Conservation (phyloP, 2,888 invertebrate species). For the Drosophila hamatofila region DNA sequence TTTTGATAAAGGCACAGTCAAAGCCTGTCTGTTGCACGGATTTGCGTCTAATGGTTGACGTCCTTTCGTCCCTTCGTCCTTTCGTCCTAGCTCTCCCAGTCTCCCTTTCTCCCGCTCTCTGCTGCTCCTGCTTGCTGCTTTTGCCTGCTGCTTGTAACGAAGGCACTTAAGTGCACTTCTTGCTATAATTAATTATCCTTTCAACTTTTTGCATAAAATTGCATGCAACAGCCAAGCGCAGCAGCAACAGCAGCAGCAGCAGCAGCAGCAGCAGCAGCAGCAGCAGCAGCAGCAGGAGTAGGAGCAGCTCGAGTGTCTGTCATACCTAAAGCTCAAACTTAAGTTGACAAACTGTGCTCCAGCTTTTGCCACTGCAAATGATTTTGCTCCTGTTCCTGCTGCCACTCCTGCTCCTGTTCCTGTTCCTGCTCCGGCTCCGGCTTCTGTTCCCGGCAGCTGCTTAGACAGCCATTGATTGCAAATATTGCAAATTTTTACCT, state of each 20-base stretch:
- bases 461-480: slow-evolving; percentile 69
- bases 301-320: slow-evolving; percentile 39
- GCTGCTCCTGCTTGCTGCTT: slow-evolving; percentile 10
- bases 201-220: slow-evolving; percentile 79
- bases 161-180: slow-evolving; percentile 82
- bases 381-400: background rate
- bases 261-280: slow-evolving; percentile 28
- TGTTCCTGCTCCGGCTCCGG: background rate
- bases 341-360: slow-evolving; percentile 34
- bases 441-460: slow-evolving; percentile 23
- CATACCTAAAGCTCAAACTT: slow-evolving; percentile 25
- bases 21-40: slow-evolving; percentile 67
- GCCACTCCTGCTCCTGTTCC: background rate
- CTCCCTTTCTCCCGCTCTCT: background rate
- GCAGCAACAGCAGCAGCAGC: slow-evolving; percentile 14
- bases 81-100: background rate
- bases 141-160: slow-evolving; percentile 65
- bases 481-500: slow-evolving; percentile 74
- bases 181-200: slow-evolving; percentile 83
- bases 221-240: slow-evolving; percentile 70
- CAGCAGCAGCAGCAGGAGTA: too few species aligned
- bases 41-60: slow-evolving; percentile 69
- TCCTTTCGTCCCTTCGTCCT: too few species aligned
- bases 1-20: slow-evolving; percentile 78
- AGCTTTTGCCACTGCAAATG: background rate